phyloP scores from a whole-genome alignment of 2,888 invertebrate genomes.

The Elegia similella region DNA sequence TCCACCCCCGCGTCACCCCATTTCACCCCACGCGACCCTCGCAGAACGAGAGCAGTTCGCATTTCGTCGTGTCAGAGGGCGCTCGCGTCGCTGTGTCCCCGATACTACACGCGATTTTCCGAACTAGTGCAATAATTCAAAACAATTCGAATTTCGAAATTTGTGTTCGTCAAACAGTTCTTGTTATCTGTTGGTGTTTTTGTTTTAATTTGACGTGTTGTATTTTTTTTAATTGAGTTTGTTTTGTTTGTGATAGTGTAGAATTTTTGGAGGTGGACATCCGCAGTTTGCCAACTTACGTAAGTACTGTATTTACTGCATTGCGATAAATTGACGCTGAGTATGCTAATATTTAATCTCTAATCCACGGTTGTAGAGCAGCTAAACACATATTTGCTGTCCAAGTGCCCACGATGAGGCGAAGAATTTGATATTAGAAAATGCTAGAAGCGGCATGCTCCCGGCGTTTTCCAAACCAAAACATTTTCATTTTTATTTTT shows the following conservation, averaged over 20 bases:
- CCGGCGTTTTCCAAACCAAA: background rate
- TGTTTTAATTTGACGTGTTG: conserved; percentile 34
- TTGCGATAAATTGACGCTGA: conserved; percentile 54
- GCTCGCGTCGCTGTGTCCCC: conserved; percentile 34
- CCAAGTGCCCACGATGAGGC: background rate
- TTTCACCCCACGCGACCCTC: conserved; percentile 42
- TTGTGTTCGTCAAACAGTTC: conserved; percentile 38
- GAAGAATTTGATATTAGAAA: background rate
- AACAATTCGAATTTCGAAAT: conserved; percentile 48
- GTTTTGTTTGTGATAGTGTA: conserved; percentile 47
- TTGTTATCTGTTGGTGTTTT: conserved; percentile 35
- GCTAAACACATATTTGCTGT: background rate
- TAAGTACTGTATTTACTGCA: conserved; percentile 73
- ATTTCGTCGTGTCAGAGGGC: conserved; percentile 39
- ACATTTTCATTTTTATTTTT: background rate
- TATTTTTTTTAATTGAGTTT: conserved; percentile 40
- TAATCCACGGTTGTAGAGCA: background rate
- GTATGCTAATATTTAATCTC: conserved; percentile 8
- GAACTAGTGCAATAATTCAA: conserved; percentile 65
- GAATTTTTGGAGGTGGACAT: conserved; percentile 39
- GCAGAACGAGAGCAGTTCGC: conserved; percentile 56
- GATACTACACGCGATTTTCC: conserved; percentile 57
- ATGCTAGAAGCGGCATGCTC: conserved; percentile 1
- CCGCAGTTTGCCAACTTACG: conserved; percentile 68
- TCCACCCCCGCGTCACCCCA: conserved; percentile 54